Percentiles rank a stretch among this genome's conserved stretches.
phyloP scores from a whole-genome alignment of 2,888 invertebrate species.

The Ophraella communa region DNA sequence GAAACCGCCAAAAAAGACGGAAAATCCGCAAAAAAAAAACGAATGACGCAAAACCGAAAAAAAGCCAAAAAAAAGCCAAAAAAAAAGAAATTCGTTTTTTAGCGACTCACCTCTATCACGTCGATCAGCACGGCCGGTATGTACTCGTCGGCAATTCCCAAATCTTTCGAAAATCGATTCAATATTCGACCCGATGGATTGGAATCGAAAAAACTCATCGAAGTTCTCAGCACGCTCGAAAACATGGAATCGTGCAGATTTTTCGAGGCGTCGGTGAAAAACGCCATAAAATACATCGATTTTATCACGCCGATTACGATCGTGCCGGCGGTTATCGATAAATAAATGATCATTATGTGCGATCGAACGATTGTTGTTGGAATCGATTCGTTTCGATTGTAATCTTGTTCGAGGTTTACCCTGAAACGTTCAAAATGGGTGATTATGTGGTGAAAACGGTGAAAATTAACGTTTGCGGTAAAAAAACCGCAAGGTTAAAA shows the following conservation, averaged over 20 bases:
- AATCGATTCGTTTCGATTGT: slow-evolving; percentile 35
- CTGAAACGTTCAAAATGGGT: slow-evolving; percentile 35
- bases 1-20: too few species aligned
- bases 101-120: slow-evolving; percentile 51
- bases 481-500: too few species aligned
- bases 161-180: slow-evolving; percentile 59
- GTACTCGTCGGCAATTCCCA: slow-evolving; percentile 68
- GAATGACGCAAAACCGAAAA: too few species aligned
- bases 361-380: slow-evolving; percentile 41
- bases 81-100: too few species aligned
- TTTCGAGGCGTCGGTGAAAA: slow-evolving; percentile 53
- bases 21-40: too few species aligned
- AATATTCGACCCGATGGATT: slow-evolving; percentile 57
- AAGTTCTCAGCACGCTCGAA: slow-evolving; percentile 50
- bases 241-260: slow-evolving; percentile 55
- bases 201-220: slow-evolving; percentile 55
- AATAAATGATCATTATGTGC: slow-evolving; percentile 60
- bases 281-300: slow-evolving; percentile 54
- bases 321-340: slow-evolving; percentile 59
- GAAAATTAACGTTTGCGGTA: too few species aligned
- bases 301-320: slow-evolving; percentile 54
- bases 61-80: too few species aligned
- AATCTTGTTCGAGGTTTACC: slow-evolving; percentile 55
- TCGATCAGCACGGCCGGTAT: slow-evolving; percentile 60
- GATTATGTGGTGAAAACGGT: background rate